Base-by-base conservation (phyloP, 2,888 invertebrate species). In the Tribolium freemani region DNA sequence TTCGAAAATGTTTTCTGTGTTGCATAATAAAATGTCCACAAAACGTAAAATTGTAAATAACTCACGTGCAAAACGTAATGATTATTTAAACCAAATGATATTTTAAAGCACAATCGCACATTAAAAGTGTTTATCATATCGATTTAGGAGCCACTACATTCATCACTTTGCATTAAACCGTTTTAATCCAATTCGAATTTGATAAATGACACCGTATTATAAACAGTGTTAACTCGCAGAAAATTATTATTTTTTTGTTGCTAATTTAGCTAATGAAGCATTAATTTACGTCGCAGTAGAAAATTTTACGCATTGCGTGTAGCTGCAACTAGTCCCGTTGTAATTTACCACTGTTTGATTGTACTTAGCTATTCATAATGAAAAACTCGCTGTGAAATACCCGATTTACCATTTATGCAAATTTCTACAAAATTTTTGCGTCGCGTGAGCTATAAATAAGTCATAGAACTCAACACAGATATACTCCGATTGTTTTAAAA, bases 221-320 rank as follows among this genome's bases (percentile, higher is more conserved):
- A n/a, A 38, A 38, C n/a, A 38, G 26, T 26, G 26, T 21, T 21
- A 21, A 21, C 21, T 21, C 3, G 21, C 3, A 21, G 21, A 21
- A 26, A 26, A 26, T 26, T 1, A 26, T 26, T 26, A 26, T 26
- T 26, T 26, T 21, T 26, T 26, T 26, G 26, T 26, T 3, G 26
- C 38, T 38, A 38, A 38, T n/a, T 38, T 38, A 0, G 8, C 38
- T 38, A 58, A 58, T 20, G 45, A 6, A 16, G 13, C n/a, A 13
- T 26, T 20, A 26, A 31, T 61, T 63, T 20, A 54, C 54, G 45
- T 4, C 64, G 45, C 54, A 53, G 51, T 45, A 63, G 53, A 9
- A 63, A 56, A 56, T 72, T 72, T 61, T 68, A 72, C 72, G 72
- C 72, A 72, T 68, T 72, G 72, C 72, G 67, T 71, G 71, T 69